Evolutionary conservation across 2,888 invertebrate species (phyloP), one percentile per base, ranked within the genome.

Genomic region (Rotaria magnacalcarata): DNA sequence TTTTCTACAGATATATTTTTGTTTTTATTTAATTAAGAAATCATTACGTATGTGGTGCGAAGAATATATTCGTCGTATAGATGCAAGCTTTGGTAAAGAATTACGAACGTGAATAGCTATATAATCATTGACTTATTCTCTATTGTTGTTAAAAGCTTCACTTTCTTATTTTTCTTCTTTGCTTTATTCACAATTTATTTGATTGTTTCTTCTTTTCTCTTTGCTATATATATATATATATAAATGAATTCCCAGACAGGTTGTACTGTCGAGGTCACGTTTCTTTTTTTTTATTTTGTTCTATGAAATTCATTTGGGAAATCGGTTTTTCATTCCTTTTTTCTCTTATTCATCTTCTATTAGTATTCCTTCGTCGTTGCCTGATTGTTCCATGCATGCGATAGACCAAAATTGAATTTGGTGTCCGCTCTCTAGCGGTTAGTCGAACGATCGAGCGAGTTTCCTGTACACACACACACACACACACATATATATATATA

Each of bases 21-120:
- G 11, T 10, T 85, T 80, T 52, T 24, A 41, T 50, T 47, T 27
- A 21, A 84, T 47, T 24, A 41, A 86, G 86, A 47, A 85, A 75
- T 52, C 85, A 60, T 80, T 85, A 41, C 34, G 58, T 41, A 43
- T 34, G 19, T 86, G 86, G 86, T 85, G 85, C 8, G 60, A 86
- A 34, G 86, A 86, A 41, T 86, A 86, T 47, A 60, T 86, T 21
- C 85, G 56, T 41, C 85, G 86, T 43, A 54, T 86, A 7, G 86
- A 86, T 52, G 80, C 75, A 60, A 84, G 54, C 19, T 56, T 75
- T 85, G 86, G 86, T 14, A 80, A 80, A 24, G 24, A 80, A 47
- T n/a, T 80, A 47, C 47, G 80, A 43, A 47, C 11, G 24, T 80
- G 19, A 80, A 80, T 34, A 34, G 34, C 34, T 34, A 41, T 67